These are phyloP conservation scores for Hanleya hanleyi DNA, from an alignment of 2,888 invertebrate genomes.

Conservation along the genomic window DNA sequence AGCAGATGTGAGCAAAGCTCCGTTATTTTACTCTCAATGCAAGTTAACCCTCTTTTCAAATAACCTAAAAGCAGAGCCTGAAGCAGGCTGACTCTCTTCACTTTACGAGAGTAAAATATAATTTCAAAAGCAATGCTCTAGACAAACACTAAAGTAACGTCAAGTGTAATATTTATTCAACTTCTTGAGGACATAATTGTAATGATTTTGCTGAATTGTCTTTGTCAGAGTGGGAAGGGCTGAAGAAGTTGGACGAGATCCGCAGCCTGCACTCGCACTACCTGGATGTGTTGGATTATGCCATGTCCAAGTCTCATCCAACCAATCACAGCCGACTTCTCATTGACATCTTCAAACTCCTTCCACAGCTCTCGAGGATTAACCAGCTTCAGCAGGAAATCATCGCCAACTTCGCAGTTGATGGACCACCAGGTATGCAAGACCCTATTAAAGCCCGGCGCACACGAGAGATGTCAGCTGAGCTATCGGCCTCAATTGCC, in stretches of 20 bases:
- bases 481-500: no score
- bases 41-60: no score
- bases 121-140: no score
- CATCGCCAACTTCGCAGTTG: conserved; percentile 41
- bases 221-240: conserved; percentile 42
- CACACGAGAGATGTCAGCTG: no score
- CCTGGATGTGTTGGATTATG: conserved; percentile 51
- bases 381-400: conserved; percentile 47
- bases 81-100: no score
- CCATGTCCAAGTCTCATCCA: conserved; percentile 44
- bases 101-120: no score
- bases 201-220: no score
- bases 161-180: neutral
- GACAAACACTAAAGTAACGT: no score
- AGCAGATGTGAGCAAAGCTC: no score
- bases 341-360: conserved; percentile 50
- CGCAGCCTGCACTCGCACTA: conserved; percentile 48
- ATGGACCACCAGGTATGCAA: conserved; percentile 40
- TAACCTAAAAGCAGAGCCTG: no score
- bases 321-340: conserved; percentile 44
- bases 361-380: conserved; percentile 48
- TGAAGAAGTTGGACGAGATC: conserved; percentile 37
- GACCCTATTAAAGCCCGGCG: no score
- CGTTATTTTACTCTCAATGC: no score
- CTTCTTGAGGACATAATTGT: neutral